Conservation (phyloP, 2,888 invertebrate species). For the Phorcus lineatus region DNA sequence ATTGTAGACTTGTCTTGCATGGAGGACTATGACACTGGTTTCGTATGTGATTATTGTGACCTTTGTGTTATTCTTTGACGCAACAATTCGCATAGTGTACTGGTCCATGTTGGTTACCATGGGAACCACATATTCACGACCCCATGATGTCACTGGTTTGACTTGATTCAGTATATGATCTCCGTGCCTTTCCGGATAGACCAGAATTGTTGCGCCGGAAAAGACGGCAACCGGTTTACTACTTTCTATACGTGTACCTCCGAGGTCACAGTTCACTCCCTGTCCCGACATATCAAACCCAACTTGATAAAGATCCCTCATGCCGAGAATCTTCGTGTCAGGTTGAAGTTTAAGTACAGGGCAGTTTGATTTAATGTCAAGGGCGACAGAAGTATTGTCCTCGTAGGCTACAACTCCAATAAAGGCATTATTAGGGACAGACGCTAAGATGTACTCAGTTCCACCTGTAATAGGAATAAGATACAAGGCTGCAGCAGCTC, state of each 20-base stretch:
- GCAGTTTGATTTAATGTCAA: conserved; percentile 3
- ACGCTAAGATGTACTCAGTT: neutral
- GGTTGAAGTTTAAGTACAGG: neutral
- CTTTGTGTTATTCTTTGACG: neutral
- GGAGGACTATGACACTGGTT: neutral
- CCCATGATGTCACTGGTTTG: neutral
- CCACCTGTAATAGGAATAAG: neutral
- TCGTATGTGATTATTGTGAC: neutral
- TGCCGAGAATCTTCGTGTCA: neutral
- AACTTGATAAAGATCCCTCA: neutral
- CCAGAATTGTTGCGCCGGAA: neutral
- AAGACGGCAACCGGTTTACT: neutral
- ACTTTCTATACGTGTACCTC: neutral
- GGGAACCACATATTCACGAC: neutral
- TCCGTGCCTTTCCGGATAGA: neutral
- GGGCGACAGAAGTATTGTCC: neutral
- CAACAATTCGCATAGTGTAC: neutral
- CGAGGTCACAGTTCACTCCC: neutral
- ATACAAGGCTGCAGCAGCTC: neutral
- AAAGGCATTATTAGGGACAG: neutral
- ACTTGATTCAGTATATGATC: neutral
- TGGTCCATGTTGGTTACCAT: neutral
- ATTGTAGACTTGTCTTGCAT: neutral
- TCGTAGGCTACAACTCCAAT: neutral
- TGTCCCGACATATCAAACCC: neutral